Evolutionary conservation across 2,888 invertebrate genomes (phyloP), one percentile per base, ranked within the genome.

Genomic region (Eugnorisma glareosa): DNA sequence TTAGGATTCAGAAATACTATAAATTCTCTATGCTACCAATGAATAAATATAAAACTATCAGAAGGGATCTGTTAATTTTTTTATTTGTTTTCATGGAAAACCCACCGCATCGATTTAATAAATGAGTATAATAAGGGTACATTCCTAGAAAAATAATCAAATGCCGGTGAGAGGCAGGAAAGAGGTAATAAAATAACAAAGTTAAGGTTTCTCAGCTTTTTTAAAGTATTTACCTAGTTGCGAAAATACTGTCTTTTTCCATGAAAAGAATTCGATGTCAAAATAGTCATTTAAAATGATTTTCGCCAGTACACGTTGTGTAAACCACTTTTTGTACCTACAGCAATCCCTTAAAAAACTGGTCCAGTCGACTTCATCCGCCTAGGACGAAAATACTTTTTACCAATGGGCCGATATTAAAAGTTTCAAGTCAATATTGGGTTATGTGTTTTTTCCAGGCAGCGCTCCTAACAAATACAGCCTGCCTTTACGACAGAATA

Each of bases 381-480:
- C 15, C n/a, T 48, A 45, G 37, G 7, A 40, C 4, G 10, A 76
- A 76, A 67, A 40, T n/a, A 24, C 28, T 1, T 43, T 75, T 43
- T 24, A 63, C n/a, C 7, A 5, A 1, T 24, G 18, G 45, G 18
- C 24, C 15, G 4, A 18, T 40, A 40, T n/a, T 59, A n/a, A 48
- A 40, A 78, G 35, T 48, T 66, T 40, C 11, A 59, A 59, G 5
- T 48, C 54, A 66, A 73, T 81, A 81, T 73, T 51, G 3, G 24
- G n/a, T 40, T 48, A 59, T 10, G 64, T 31, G 48, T 75, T 74
- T 64, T 79, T 35, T 5, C 48, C 18, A 48, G n/a, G n/a, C n/a
- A n/a, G 35, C 59, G 21, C 10, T 24, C 1, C 28, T 7, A 35
- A 48, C 48, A 72, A 81, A 78, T 64, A 81, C 81, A 81, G 40